Base-by-base conservation (phyloP, 2,113 vertebrate species). In the Seriola quinqueradiata region DNA sequence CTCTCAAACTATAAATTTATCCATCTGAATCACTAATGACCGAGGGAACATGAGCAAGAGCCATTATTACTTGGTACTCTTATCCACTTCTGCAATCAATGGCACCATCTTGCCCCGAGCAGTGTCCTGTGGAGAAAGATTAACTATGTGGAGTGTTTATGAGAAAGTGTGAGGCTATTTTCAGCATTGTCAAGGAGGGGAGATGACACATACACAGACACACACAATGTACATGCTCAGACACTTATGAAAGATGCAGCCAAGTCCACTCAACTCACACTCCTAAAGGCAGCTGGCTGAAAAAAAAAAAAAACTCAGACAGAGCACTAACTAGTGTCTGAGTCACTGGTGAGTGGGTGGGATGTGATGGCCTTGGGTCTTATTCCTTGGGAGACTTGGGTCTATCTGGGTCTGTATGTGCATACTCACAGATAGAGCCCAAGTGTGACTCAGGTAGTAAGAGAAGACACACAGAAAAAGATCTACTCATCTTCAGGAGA, bases 311-410 rank as follows among this genome's bases (percentile, higher is more conserved):
- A 73, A 65, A 5, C 13, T 48, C 12, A 79, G 82, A 64, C 72
- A 21, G 76, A 79, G 74, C 70, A 46, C 83, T 64, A 75, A 67
- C 38, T 68, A 69, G 46, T 48, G 79, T 83, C 63, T 93, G 91
- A 93, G 88, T 93, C 91, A 93, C 85, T 84, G 40, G 23, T 79
- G 85, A 90, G 88, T 90, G 72, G 82, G 91, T 79, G 82, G 81
- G 50, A 79, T 74, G 77, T 77, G 83, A 73, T 52, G 78, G 70
- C 59, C 52, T 65, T 11, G 8, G 21, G 75, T 16, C 21, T 71
- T 70, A 65, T 69, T 66, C 66, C 72, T 59, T 4, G n/a, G 36
- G 66, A 79, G 87, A 77, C 17, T 13, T 21, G 16, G 48, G 60
- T 70, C 54, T 55, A 10, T 79, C 55, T 36, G 19, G 34, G 52